A percentile compares a stretch with the other conserved stretches of the same genome.
phyloP scores from a whole-genome alignment of 1,140 invertebrate genomes.

The Ips nitidus region DNA sequence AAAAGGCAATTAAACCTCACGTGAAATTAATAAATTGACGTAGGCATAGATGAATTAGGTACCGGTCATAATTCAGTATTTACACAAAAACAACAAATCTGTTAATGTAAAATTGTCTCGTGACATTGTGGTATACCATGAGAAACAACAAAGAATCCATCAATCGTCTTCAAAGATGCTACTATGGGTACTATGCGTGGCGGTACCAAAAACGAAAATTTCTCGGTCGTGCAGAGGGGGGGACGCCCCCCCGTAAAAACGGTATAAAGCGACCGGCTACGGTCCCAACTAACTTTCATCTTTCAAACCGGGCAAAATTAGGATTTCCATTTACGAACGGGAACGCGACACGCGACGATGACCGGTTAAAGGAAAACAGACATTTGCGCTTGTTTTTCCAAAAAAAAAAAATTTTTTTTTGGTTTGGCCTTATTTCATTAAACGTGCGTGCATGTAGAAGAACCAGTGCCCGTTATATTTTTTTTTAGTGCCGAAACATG shows the following conservation, averaged over 20 bases:
- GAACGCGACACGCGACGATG: conserved; percentile 26
- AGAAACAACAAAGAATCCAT: no score
- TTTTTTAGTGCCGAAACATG: conserved; percentile 27
- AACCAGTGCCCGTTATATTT: conserved; percentile 10
- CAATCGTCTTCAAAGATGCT: no score
- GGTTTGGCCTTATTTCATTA: neutral
- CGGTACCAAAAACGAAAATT: no score
- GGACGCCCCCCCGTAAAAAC: neutral
- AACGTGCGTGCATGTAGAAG: conserved; percentile 4
- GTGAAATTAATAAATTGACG: no score
- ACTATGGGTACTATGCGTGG: no score
- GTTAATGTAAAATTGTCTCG: no score
- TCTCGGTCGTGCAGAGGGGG: neutral
- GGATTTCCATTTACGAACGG: conserved; percentile 25
- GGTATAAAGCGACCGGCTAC: conserved; percentile 26
- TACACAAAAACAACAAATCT: no score
- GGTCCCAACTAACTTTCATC: conserved; percentile 18
- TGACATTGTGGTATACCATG: no score
- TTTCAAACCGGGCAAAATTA: conserved; percentile 26
- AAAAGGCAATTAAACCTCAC: no score
- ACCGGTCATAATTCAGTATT: no score
- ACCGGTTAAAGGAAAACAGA: conserved; percentile 8
- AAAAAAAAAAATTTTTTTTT: neutral
- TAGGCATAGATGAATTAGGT: no score
- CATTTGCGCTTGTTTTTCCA: conserved; percentile 20